Evolutionary conservation across 2,888 invertebrate genomes (phyloP), one percentile per base, ranked within the genome.

Genomic region (Nomada goodeniana): DNA sequence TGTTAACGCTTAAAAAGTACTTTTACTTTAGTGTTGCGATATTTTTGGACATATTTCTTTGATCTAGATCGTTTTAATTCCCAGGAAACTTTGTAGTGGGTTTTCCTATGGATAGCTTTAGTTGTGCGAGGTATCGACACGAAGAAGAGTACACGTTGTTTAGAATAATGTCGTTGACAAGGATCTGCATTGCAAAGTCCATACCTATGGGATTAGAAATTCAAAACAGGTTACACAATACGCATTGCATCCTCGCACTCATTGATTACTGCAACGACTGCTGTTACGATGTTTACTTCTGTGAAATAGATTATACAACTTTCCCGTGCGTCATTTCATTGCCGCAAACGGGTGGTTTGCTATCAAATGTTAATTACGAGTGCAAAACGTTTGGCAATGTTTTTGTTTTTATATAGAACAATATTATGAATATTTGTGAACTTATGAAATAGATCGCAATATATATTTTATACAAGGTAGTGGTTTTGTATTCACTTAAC

Each of bases 181-280:
- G 65, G 3, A 65, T 29, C 50, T 65, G 13, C 29, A 1, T 52
- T 52, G 26, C 50, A n/a, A 18, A 65, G 29, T 52, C n/a, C 13
- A 10, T 29, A 7, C n/a, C 29, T 65, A n/a, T 65, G 53, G 15
- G 68, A 68, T 68, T 68, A 68, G 68, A 68, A 68, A 68, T 68
- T 68, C 68, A 57, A 68, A 68, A 68, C 42, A 68, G 55, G 18
- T 68, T 55, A 20, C 68, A 55, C 68, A 68, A 68, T 44, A 7
- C 2, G 18, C 26, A 26, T 53, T 68, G 20, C 67, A 67, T 67
- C 68, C 55, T 68, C 55, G 68, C 68, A 55, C 55, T 55, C 55
- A 42, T 55, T 55, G 36, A 55, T 68, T 23, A 53, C 68, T 55
- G 68, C 53, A 68, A 55, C 42, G 11, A 42, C 29, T 23, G 55